Base-by-base conservation (phyloP, 2,113 vertebrate species). In the Pithys albifrons region DNA sequence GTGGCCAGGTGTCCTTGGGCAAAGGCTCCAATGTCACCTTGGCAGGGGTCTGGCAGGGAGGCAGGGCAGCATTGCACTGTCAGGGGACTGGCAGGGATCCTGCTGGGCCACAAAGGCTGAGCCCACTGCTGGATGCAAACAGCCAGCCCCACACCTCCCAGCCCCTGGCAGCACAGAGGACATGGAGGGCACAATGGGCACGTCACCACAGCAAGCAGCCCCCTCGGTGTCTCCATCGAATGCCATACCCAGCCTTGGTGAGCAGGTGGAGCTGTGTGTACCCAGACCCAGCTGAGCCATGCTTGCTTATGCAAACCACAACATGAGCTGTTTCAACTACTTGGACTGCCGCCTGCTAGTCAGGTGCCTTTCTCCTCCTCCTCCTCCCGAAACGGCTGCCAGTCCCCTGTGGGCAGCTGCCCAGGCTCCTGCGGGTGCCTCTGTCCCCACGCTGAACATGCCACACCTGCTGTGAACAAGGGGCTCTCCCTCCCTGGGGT, bases 341-440 rank as follows among this genome's bases (percentile, higher is more conserved):
- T 14, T 95, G 95, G 94, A 91, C 48, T 33, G 88, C 37, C 89
- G 92, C 95, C 87, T 90, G 65, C 69, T 71, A 59, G 86, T 93
- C 90, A 97, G 95, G 88, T 93, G 93, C 92, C 85, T 89, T 91
- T 74, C 85, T 88, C 91, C 89, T 96, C 65, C 76, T 85, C 64
- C 57, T n/a, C 61, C 58, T 91, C 80, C 52, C 43, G 0, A 39
- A 71, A 88, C 0, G 4, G 55, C 85, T 89, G 81, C 92, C 85
- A 69, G 90, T 12, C 24, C 37, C 51, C 41, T 15, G 31, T 3
- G 7, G 77, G 69, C 83, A 86, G 86, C 93, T 80, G 95, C 76
- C 89, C 62, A 33, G 25, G 67, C 54, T 59, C 65, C 79, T 5
- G 10, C 0, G 20, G 61, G 57, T 72, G 54, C 64, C 65, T 66